Base-by-base conservation (phyloP, 1,140 invertebrate genomes). In the Littorina saxatilis region DNA sequence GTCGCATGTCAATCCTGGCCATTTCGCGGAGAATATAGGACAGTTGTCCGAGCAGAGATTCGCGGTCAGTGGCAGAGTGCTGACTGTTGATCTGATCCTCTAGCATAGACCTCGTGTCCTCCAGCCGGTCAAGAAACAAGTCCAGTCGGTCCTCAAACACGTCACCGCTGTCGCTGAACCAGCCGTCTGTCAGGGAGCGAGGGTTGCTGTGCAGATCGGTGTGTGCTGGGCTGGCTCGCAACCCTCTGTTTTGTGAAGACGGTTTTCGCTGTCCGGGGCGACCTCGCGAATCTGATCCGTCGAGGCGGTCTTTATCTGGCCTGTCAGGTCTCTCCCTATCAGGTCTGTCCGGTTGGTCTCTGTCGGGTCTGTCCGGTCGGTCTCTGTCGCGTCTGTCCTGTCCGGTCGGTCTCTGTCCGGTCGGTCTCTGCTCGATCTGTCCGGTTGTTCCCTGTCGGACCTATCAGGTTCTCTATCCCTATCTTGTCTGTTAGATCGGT, bases 111-210 rank as follows among this genome's bases (percentile, higher is more conserved):
- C 35, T 68, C 66, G 66, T 39, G 66, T 68, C 66, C 35, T 68
- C 66, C 35, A 68, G 66, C 23, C 35, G 66, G 32, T 68, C 66
- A 1, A 68, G 66, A 1, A 68, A 68, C 23, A 68, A 9, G 5
- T 68, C 66, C 35, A 68, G 23, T 29, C 32, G 66, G 27, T 68
- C 66, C 23, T 68, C 66, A 32, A 68, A 15, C 13, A 39, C 17
- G 15, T 68, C 66, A 20, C 66, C 35, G 66, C 23, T 39, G 66
- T 68, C 35, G 66, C 23, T 39, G 66, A 39, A 68, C 29, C 66
- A 13, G 66, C 23, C 23, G 37, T 39, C 29, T 32, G 32, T 20
- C 23, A 15, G 7, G 61, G 29, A 7, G 32, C 20, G 9, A 20
- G 15, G 7, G 66, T 68, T 23, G 15, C 2, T 20, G 66, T 39